Evolutionary conservation across 2,888 invertebrate genomes (phyloP).

Genomic region (Lomographa bimaculata): DNA sequence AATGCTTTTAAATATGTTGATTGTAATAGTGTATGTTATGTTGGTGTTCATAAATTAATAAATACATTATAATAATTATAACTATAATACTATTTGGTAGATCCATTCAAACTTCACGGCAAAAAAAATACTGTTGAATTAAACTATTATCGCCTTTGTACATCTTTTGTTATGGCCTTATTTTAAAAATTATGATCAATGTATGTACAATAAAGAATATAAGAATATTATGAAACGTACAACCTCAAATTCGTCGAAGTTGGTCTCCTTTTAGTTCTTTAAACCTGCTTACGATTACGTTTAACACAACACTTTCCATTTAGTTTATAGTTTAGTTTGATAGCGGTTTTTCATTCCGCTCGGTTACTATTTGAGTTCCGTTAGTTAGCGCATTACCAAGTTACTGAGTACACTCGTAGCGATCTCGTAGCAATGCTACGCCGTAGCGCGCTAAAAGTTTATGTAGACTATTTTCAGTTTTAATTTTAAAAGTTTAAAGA

Average conservation of each 20-base stretch:
- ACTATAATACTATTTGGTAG: too few relatives aligned
- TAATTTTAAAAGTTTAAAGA: slow-evolving; percentile 20
- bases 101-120: too few relatives aligned
- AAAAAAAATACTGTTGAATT: too few relatives aligned
- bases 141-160: too few relatives aligned
- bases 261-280: slow-evolving; percentile 5
- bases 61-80: too few relatives aligned
- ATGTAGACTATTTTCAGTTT: slow-evolving; percentile 31
- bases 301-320: slow-evolving; percentile 30
- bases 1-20: too few relatives aligned
- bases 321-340: slow-evolving; percentile 40
- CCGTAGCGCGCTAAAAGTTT: slow-evolving; percentile 41
- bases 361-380: slow-evolving; percentile 31
- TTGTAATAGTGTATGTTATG: too few relatives aligned
- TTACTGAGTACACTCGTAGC: slow-evolving; percentile 40
- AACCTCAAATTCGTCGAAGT: slow-evolving; percentile 8
- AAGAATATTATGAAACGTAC: too few relatives aligned
- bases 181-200: too few relatives aligned
- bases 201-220: too few relatives aligned
- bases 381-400: slow-evolving; percentile 43
- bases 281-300: slow-evolving; percentile 24
- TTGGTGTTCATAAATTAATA: too few relatives aligned
- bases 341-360: slow-evolving; percentile 41
- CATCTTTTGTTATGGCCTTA: too few relatives aligned
- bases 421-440: slow-evolving; percentile 30